Conservation (phyloP, 2,888 invertebrate species). For the Macrophya alboannulata region DNA sequence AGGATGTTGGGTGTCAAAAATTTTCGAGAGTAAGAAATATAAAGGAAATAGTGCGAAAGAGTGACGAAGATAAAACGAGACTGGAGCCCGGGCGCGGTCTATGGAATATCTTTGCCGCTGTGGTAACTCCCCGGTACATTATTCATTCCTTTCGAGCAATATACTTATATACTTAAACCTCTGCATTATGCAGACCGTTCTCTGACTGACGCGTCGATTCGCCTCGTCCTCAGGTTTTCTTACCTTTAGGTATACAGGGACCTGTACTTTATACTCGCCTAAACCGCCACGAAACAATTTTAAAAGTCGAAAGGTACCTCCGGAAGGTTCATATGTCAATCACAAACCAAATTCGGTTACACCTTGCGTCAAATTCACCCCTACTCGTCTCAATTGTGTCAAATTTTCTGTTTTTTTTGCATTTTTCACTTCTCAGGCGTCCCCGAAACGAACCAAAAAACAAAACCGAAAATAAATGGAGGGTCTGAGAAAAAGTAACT, state of each 20-base stretch:
- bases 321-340: conserved; percentile 49
- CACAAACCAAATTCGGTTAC: conserved; percentile 39
- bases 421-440: not conserved
- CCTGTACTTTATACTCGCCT: conserved; percentile 68
- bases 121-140: conserved; percentile 50
- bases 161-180: conserved; percentile 51
- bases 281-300: conserved; percentile 63
- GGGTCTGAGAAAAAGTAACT: not conserved
- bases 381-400: not conserved
- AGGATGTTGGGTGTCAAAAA: conserved; percentile 3
- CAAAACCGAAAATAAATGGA: not conserved
- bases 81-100: not conserved
- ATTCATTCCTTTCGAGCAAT: conserved; percentile 54
- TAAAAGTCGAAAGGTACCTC: conserved; percentile 51
- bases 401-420: not conserved
- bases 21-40: conserved; percentile 62
- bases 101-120: conserved; percentile 43
- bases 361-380: conserved; percentile 43
- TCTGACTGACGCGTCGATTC: conserved; percentile 55
- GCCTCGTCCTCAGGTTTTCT: conserved; percentile 66
- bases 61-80: conserved; percentile 41
- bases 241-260: conserved; percentile 75
- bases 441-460: not conserved
- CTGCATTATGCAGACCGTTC: conserved; percentile 56
- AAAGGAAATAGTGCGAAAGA: conserved; percentile 62